Conservation (phyloP, 2,888 invertebrate genomes). For the Asteroscopus sphinx region DNA sequence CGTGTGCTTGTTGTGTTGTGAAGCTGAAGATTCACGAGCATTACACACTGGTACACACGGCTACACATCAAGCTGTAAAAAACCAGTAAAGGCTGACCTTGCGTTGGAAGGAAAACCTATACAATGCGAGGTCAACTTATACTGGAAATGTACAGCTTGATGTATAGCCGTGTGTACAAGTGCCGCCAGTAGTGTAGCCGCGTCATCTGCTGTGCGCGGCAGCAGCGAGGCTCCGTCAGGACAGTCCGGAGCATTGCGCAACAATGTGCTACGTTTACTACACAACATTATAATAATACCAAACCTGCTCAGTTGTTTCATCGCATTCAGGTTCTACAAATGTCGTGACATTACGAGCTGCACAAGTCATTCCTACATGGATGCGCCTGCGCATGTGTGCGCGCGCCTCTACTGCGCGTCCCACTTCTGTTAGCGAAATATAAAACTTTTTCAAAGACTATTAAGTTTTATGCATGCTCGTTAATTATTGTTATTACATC, state of each 20-base stretch:
- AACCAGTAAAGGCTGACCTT: no score
- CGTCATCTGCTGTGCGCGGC: background rate
- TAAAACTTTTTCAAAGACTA: background rate
- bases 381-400: constrained; percentile 8
- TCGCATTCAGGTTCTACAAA: constrained; percentile 8
- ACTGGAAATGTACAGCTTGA: no score
- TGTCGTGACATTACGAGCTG: constrained; percentile 15
- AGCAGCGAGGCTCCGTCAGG: background rate
- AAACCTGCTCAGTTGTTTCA: constrained; percentile 1
- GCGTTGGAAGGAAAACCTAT: no score
- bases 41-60: no score
- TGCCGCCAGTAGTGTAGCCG: no score
- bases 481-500: constrained; percentile 16
- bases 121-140: no score
- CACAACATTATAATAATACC: constrained; percentile 7
- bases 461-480: background rate
- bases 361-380: background rate
- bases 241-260: background rate
- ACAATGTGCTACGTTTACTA: constrained; percentile 4
- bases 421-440: background rate
- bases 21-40: no score
- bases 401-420: background rate
- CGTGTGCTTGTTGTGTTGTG: no score
- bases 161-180: no score
- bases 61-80: no score